Conservation (phyloP, 35 echinoderm and acorn worm genomes). For the Heliocidaris tuberculata region DNA sequence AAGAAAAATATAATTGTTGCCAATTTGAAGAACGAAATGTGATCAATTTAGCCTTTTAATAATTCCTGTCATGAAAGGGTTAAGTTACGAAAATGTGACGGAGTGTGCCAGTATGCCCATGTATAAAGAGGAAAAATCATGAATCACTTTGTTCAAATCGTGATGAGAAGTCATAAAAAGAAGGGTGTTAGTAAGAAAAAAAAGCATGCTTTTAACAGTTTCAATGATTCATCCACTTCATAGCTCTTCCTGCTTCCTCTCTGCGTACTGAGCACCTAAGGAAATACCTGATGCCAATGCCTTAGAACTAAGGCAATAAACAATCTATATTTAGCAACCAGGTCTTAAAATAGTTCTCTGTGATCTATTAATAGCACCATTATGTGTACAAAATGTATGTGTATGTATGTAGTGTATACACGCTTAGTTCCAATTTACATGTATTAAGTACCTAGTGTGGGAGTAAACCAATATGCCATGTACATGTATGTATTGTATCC, state of each 20-base stretch:
- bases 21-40: too few species aligned
- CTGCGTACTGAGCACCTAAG: neutral
- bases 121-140: too few species aligned
- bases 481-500: neutral
- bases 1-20: too few species aligned
- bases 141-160: too few species aligned
- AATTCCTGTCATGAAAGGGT: too few species aligned
- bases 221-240: neutral
- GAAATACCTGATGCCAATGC: neutral
- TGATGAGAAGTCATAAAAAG: too few species aligned
- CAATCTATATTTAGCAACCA: neutral
- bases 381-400: neutral
- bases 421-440: neutral
- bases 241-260: neutral
- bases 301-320: constrained; percentile 21
- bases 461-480: neutral
- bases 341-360: neutral
- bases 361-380: neutral
- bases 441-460: neutral
- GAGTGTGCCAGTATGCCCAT: too few species aligned
- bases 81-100: too few species aligned
- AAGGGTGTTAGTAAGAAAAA: neutral
- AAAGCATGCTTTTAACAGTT: neutral
- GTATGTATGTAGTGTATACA: neutral
- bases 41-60: too few species aligned